Evolutionary conservation across 2,888 invertebrate species (phyloP).

Genomic region (Globia sparganii): DNA sequence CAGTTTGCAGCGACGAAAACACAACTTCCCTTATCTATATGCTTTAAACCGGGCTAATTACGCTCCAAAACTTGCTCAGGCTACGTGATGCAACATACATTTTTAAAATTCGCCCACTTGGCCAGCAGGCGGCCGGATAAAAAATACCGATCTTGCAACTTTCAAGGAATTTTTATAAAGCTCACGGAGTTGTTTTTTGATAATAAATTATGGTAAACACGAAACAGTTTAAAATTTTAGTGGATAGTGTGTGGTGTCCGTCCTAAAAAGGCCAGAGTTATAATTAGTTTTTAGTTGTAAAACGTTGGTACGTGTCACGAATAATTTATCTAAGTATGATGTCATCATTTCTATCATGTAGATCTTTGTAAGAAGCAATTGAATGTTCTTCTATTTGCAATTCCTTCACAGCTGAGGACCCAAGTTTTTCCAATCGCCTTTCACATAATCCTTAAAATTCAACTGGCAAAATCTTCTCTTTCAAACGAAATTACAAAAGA

Average conservation of each 20-base stretch:
- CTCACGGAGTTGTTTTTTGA: constrained; percentile 22
- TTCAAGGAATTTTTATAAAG: constrained; percentile 46
- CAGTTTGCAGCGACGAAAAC: constrained; percentile 28
- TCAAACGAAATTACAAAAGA: neutral
- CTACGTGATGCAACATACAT: constrained; percentile 62
- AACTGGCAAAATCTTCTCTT: neutral
- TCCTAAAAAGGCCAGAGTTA: neutral
- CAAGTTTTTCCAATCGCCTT: neutral
- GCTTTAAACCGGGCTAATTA: constrained; percentile 52
- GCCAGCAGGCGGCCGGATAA: constrained; percentile 27
- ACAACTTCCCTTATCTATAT: constrained; percentile 34
- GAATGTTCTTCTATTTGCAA: neutral
- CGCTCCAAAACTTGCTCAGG: constrained; percentile 44
- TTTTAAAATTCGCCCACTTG: constrained; percentile 58
- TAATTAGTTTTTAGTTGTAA: neutral
- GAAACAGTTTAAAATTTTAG: constrained; percentile 22
- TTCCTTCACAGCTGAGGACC: neutral
- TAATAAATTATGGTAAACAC: constrained; percentile 40
- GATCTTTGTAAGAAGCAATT: neutral
- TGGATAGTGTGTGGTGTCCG: neutral
- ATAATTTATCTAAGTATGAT: neutral
- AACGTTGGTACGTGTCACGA: neutral
- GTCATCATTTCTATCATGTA: neutral
- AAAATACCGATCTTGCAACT: constrained; percentile 49
- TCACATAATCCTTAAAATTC: neutral